Evolutionary conservation across 53 echinoderm and acorn worm species (phyloP).

Genomic region (Mesocentrotus franciscanus): DNA sequence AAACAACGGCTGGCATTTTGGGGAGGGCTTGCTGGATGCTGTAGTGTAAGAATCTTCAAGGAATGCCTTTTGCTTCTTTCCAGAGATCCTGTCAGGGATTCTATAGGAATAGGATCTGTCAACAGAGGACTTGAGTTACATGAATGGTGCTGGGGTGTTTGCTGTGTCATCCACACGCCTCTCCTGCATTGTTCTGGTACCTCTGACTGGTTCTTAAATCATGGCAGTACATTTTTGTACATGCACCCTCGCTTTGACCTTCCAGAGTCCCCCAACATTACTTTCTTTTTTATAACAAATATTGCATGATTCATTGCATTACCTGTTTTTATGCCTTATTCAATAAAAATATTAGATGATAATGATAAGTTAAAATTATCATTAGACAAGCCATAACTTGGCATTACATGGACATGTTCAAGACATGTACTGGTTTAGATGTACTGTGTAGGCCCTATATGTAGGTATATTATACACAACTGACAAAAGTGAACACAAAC

Average conservation of each 20-base stretch:
- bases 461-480: too few relatives aligned
- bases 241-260: neutral
- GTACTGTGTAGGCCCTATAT: too few relatives aligned
- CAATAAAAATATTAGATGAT: neutral
- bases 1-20: neutral
- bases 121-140: slow-evolving; percentile 33
- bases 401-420: too few relatives aligned
- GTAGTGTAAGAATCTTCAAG: neutral
- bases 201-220: neutral
- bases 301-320: neutral
- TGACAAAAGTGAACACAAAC: too few relatives aligned
- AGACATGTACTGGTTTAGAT: too few relatives aligned
- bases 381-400: too few relatives aligned
- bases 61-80: neutral
- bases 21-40: neutral
- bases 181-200: neutral
- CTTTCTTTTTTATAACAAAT: neutral
- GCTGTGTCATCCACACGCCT: slow-evolving; percentile 44
- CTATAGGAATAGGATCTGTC: slow-evolving; percentile 42
- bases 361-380: too few relatives aligned
- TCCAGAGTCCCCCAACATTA: neutral
- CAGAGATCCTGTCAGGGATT: neutral
- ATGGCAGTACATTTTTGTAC: neutral
- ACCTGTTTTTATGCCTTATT: neutral
- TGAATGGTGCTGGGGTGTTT: slow-evolving; percentile 8